phyloP scores from a whole-genome alignment of 2,113 vertebrate species.

The Platichthys stellatus region DNA sequence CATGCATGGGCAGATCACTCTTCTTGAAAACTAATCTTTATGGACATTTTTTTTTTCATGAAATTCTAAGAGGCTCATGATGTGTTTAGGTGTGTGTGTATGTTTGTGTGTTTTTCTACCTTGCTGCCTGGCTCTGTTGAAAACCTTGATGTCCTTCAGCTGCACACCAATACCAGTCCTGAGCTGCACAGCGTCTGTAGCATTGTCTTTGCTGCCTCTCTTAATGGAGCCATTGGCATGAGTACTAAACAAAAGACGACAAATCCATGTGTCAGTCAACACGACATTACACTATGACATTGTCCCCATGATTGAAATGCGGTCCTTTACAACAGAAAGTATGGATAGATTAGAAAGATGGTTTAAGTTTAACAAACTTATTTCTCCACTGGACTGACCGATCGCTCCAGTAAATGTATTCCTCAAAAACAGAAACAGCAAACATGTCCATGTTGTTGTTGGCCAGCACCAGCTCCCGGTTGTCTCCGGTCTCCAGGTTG shows the following conservation, averaged over 20 bases:
- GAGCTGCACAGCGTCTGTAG: conserved; percentile 92
- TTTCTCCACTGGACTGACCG: conserved; percentile 75
- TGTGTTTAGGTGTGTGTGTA: background rate
- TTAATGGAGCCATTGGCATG: conserved; percentile 98
- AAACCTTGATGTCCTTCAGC: conserved; percentile 98
- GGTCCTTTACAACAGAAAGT: background rate
- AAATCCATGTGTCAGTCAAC: background rate
- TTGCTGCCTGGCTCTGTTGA: conserved; percentile 93
- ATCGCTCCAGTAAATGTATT: conserved; percentile 98
- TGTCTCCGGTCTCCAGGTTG: conserved; percentile 92
- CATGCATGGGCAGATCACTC: background rate
- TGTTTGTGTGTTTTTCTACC: conserved; percentile 72
- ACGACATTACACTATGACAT: background rate
- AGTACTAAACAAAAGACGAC: conserved; percentile 81
- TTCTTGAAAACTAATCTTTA: background rate
- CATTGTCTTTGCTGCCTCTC: conserved; percentile 94
- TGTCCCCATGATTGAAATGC: conserved; percentile 9
- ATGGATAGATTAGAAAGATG: background rate
- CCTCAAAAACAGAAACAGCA: conserved; percentile 95
- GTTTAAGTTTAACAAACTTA: background rate
- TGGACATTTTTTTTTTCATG: background rate
- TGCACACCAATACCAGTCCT: conserved; percentile 95
- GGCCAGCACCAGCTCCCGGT: conserved; percentile 91
- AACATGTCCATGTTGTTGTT: conserved; percentile 99
- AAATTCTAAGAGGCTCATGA: too few species aligned